phyloP scores from a whole-genome alignment of 2,888 invertebrate species.

The Leptopilina drosophilae region DNA sequence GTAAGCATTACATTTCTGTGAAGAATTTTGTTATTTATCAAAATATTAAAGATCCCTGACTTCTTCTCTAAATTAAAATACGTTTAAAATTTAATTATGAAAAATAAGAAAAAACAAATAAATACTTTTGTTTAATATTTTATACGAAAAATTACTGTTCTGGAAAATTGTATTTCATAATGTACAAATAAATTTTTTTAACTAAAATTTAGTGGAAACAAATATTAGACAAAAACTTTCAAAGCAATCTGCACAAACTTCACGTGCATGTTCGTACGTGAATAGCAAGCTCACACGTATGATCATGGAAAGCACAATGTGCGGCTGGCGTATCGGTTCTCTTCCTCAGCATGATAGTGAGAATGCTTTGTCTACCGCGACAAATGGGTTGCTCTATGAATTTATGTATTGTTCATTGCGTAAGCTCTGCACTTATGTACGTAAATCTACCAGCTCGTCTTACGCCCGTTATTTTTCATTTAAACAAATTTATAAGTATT shows the following conservation, averaged over 20 bases:
- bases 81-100: too few relatives aligned
- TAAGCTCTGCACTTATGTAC: constrained; percentile 12
- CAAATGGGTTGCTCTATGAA: constrained; percentile 32
- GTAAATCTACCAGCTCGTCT: background rate
- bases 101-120: too few relatives aligned
- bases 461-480: background rate
- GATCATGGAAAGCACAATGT: constrained; percentile 30
- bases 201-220: background rate
- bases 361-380: constrained; percentile 38
- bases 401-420: constrained; percentile 39
- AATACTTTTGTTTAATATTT: too few relatives aligned
- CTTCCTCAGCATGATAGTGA: constrained; percentile 33
- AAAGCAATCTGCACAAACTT: constrained; percentile 37
- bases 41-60: too few relatives aligned
- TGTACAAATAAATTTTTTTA: background rate
- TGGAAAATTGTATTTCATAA: background rate
- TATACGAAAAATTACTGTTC: too few relatives aligned
- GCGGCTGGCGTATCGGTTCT: constrained; percentile 37
- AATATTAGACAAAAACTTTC: constrained; percentile 15
- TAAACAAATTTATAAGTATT: background rate
- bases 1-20: too few relatives aligned
- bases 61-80: too few relatives aligned
- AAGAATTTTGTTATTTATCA: too few relatives aligned
- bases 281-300: constrained; percentile 32
- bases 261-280: constrained; percentile 36